Conservation (phyloP, 2,888 invertebrate species). For the Argynnis bischoffii region DNA sequence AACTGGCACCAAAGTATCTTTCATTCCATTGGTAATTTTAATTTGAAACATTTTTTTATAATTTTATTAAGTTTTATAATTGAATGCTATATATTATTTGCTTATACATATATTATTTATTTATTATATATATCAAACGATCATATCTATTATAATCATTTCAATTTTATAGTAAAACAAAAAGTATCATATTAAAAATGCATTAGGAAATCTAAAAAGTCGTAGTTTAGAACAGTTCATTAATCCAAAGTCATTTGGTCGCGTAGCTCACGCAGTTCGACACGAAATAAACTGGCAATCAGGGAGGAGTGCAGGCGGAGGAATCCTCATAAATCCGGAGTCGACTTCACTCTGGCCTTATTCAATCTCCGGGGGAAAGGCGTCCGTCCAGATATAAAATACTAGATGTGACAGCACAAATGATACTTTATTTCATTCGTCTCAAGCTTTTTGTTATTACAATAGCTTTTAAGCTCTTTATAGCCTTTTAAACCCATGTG, state of each 20-base stretch:
- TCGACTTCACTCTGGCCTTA: slow-evolving; percentile 69
- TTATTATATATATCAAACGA: too few relatives aligned
- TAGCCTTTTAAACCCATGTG: too few relatives aligned
- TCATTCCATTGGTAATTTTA: not conserved
- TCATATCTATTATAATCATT: too few relatives aligned
- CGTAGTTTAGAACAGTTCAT: slow-evolving; percentile 36
- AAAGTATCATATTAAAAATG: slow-evolving; percentile 23
- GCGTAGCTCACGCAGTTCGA: slow-evolving; percentile 65
- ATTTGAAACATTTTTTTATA: not conserved
- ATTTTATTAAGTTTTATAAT: too few relatives aligned
- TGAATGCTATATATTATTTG: too few relatives aligned
- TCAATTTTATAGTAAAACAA: not conserved
- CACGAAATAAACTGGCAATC: slow-evolving; percentile 78
- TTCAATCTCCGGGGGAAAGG: slow-evolving; percentile 74
- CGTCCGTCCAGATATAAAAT: slow-evolving; percentile 36
- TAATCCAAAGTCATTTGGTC: slow-evolving; percentile 38
- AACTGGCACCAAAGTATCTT: too few relatives aligned
- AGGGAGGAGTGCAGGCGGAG: slow-evolving; percentile 68
- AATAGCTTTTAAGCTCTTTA: too few relatives aligned
- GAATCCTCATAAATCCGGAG: slow-evolving; percentile 78
- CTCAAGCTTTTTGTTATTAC: too few relatives aligned
- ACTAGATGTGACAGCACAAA: slow-evolving; percentile 45
- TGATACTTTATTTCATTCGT: too few relatives aligned
- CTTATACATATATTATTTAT: too few relatives aligned
- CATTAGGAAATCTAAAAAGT: slow-evolving; percentile 25